phyloP scores from a whole-genome alignment of 2,888 invertebrate genomes.

The Nesidiocoris tenuis region DNA sequence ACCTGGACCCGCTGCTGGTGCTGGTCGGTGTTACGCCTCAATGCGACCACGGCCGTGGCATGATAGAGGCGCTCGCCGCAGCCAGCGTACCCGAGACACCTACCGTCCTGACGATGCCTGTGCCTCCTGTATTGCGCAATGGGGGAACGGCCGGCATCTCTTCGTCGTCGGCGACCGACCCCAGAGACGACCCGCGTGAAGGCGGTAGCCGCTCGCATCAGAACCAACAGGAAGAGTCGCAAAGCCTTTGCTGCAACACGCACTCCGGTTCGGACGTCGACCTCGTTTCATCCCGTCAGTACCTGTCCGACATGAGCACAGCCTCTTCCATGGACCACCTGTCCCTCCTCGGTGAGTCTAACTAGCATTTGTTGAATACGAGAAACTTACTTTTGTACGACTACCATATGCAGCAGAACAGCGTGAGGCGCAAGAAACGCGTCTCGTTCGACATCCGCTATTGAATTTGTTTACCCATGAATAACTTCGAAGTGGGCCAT shows the following conservation, averaged over 20 bases:
- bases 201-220: slow-evolving; percentile 9
- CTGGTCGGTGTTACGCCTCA: slow-evolving; percentile 48
- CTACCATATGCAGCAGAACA: slow-evolving; percentile 33
- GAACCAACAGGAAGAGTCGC: slow-evolving; percentile 7
- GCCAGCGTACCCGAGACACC: slow-evolving; percentile 39
- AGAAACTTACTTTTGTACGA: slow-evolving; percentile 43
- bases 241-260: slow-evolving; percentile 41
- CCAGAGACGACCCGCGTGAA: slow-evolving; percentile 25
- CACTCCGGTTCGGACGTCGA: slow-evolving; percentile 43
- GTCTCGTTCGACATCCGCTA: slow-evolving; percentile 41
- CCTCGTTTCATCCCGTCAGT: slow-evolving; percentile 44
- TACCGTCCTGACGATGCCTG: slow-evolving; percentile 31
- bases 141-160: slow-evolving; percentile 24
- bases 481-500: slow-evolving; percentile 15
- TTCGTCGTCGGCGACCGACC: background rate
- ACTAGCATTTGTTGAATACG: slow-evolving; percentile 45
- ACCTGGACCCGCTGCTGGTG: slow-evolving; percentile 49
- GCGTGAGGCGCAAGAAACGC: slow-evolving; percentile 39
- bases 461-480: slow-evolving; percentile 5
- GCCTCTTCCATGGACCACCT: slow-evolving; percentile 46
- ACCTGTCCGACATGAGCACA: slow-evolving; percentile 42
- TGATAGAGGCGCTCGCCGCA: slow-evolving; percentile 42
- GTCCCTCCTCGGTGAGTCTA: slow-evolving; percentile 44
- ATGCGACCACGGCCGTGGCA: slow-evolving; percentile 49
- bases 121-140: slow-evolving; percentile 31